phyloP scores from a whole-genome alignment of 92 coral and sea anemone species.

The Umimayanthus chanpuru region DNA sequence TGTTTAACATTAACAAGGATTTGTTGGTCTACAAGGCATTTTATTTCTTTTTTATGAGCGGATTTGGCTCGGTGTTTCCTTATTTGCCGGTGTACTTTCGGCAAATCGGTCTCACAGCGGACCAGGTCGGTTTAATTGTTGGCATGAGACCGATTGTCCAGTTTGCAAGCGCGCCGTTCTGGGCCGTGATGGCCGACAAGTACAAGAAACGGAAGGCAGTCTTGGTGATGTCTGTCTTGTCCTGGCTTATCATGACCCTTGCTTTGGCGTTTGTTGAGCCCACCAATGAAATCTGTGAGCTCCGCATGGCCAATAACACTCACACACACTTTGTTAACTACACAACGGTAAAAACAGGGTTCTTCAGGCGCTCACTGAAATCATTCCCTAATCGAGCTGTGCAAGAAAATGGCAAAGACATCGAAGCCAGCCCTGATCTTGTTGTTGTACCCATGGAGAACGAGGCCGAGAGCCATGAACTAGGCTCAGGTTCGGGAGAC shows the following conservation, averaged over 20 bases:
- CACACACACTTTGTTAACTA: constrained; percentile 75
- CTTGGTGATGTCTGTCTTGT: constrained; percentile 89
- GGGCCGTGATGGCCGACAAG: constrained; percentile 98
- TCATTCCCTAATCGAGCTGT: neutral
- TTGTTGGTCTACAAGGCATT: constrained; percentile 89
- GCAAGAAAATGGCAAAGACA: neutral
- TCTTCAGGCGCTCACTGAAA: constrained; percentile 77
- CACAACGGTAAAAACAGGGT: constrained; percentile 94
- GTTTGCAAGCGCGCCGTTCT: constrained; percentile 99
- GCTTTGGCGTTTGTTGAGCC: constrained; percentile 96
- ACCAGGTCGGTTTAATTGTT: constrained; percentile 88
- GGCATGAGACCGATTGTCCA: constrained; percentile 98
- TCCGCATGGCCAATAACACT: constrained; percentile 73
- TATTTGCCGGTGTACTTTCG: constrained; percentile 94
- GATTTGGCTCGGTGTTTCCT: constrained; percentile 90
- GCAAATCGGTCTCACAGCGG: constrained; percentile 97
- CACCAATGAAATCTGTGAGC: constrained; percentile 91
- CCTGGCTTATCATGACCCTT: constrained; percentile 97
- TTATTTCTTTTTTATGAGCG: constrained; percentile 94
- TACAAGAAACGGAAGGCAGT: constrained; percentile 92
- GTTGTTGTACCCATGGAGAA: constrained; percentile 53
- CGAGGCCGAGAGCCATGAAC: neutral
- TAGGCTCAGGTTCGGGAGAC: constrained; percentile 2
- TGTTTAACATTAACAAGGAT: constrained; percentile 83
- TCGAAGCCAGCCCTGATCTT: constrained; percentile 41